Evolutionary conservation across 92 coral and sea anemone genomes (phyloP).

Genomic region (Virgularia gustaviana): DNA sequence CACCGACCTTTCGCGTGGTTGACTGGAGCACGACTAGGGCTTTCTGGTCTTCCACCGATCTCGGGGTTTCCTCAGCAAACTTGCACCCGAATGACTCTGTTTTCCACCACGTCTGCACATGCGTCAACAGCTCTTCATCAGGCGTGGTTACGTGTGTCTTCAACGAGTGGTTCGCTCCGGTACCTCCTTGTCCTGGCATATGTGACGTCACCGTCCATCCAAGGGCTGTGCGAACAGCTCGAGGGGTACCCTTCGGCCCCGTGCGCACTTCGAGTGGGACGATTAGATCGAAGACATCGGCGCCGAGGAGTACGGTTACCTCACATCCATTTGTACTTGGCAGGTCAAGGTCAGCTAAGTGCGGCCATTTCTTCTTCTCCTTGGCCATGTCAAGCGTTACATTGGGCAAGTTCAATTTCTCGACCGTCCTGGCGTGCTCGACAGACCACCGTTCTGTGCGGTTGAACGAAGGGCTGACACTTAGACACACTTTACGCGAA

Average conservation of each 20-base stretch:
- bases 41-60: conserved; percentile 37
- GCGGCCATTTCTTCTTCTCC: conserved; percentile 25
- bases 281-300: too few species aligned
- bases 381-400: not conserved
- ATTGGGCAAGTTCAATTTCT: conserved; percentile 9
- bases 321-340: conserved; percentile 12
- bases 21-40: conserved; percentile 38
- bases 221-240: too few species aligned
- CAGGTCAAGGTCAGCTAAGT: conserved; percentile 2
- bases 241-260: too few species aligned
- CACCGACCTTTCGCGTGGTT: conserved; percentile 33
- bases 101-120: conserved; percentile 56
- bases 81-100: too few species aligned
- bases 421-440: conserved; percentile 19
- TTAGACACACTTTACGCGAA: conserved; percentile 1
- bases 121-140: conserved; percentile 26
- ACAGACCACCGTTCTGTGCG: not conserved
- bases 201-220: too few species aligned
- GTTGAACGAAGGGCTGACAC: conserved; percentile 20
- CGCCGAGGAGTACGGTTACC: too few species aligned
- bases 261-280: too few species aligned
- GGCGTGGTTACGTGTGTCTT: conserved; percentile 32
- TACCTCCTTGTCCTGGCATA: conserved; percentile 39
- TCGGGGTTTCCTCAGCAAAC: conserved; percentile 23
- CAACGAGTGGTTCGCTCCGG: conserved; percentile 38